A percentile compares a stretch with the other conserved stretches of the same genome.
These are phyloP conservation scores for Diadromus collaris DNA, from an alignment of 2,888 invertebrate species.

Conservation along the genomic window DNA sequence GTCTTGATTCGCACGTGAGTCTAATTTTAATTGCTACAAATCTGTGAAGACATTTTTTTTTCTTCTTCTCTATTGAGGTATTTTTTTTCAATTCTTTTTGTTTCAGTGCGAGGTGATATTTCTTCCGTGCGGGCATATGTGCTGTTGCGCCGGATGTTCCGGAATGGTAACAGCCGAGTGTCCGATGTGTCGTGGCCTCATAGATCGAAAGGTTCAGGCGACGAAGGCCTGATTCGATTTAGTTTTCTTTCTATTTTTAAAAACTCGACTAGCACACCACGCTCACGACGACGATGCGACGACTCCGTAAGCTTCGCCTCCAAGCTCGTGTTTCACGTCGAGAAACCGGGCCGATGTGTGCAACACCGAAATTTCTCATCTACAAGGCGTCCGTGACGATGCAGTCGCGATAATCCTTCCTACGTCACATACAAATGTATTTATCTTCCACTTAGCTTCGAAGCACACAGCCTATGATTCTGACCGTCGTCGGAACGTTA, in stretches of 20 bases:
- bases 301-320: conserved; percentile 33
- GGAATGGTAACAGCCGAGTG: conserved; percentile 83
- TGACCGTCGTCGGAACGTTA: conserved; percentile 8
- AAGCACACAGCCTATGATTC: conserved; percentile 39
- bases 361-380: conserved; percentile 24
- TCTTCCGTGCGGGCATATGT: conserved; percentile 94
- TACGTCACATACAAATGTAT: conserved; percentile 24
- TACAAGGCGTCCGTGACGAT: conserved; percentile 3
- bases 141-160: conserved; percentile 89
- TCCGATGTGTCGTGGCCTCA: conserved; percentile 89
- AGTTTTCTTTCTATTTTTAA: conserved; percentile 31
- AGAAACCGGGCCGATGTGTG: conserved; percentile 25
- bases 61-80: not conserved
- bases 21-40: not conserved
- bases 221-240: conserved; percentile 81
- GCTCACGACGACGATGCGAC: conserved; percentile 16
- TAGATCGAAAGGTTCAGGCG: conserved; percentile 87
- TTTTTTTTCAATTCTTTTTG: conserved; percentile 47
- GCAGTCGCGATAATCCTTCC: conserved; percentile 7
- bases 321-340: conserved; percentile 5
- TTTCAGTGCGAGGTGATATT: conserved; percentile 89
- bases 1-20: conserved; percentile 88
- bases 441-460: conserved; percentile 30
- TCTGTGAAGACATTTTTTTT: not conserved
- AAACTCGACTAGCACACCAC: conserved; percentile 28